Evolutionary conservation across 2,888 invertebrate genomes (phyloP).

Genomic region (Trimorus sp.): DNA sequence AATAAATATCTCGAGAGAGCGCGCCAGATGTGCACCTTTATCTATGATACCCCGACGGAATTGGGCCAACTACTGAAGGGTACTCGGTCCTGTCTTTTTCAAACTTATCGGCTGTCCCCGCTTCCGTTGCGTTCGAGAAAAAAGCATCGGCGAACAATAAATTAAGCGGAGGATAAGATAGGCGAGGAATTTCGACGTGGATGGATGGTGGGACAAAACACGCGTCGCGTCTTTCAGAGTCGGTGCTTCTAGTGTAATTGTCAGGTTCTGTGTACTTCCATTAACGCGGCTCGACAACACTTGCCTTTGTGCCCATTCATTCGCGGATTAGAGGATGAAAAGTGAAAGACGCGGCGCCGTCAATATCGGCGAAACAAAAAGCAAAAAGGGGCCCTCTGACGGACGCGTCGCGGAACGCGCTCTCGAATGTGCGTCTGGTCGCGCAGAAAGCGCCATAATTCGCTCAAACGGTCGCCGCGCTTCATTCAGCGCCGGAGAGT

Average conservation of each 20-base stretch:
- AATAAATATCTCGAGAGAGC: slow-evolving; percentile 30
- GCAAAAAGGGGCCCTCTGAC: slow-evolving; percentile 28
- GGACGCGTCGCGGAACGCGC: slow-evolving; percentile 8
- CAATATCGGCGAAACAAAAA: slow-evolving; percentile 32
- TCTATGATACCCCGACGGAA: slow-evolving; percentile 24
- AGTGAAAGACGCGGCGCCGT: slow-evolving; percentile 35
- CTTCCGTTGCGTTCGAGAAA: too few relatives aligned
- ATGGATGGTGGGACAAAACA: background rate
- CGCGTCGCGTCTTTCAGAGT: slow-evolving; percentile 8
- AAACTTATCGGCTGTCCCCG: too few relatives aligned
- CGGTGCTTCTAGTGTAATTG: slow-evolving; percentile 31
- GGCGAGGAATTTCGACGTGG: background rate
- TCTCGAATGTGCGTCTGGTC: slow-evolving; percentile 15
- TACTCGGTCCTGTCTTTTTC: too few relatives aligned
- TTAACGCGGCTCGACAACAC: slow-evolving; percentile 49
- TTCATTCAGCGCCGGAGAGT: too few relatives aligned
- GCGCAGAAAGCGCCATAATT: slow-evolving; percentile 6
- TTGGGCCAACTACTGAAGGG: background rate
- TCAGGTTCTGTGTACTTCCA: slow-evolving; percentile 43
- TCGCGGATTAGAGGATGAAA: slow-evolving; percentile 51
- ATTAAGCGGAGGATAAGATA: slow-evolving; percentile 4
- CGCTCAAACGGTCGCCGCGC: too few relatives aligned
- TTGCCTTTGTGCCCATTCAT: slow-evolving; percentile 49
- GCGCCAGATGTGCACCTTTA: slow-evolving; percentile 28
- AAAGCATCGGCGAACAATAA: background rate